A percentile compares a stretch with the other conserved stretches of the same genome.
Evolutionary conservation across 2,797 vertebrate species (phyloP).

Genomic region (Periparus ater): DNA sequence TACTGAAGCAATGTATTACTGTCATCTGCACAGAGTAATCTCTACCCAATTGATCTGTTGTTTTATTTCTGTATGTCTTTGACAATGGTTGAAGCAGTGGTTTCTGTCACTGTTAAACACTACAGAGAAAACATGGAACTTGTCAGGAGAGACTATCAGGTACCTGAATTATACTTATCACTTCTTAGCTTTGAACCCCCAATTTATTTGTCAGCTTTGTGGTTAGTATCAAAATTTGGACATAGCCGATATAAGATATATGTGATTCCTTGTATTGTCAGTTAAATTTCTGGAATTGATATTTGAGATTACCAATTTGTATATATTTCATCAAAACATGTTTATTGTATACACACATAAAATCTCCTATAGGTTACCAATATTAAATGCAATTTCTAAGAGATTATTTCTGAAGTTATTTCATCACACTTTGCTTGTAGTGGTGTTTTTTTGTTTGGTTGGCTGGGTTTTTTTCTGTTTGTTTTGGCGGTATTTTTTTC

Average conservation of each 20-base stretch:
- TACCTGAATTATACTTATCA: background rate
- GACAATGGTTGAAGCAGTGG: background rate
- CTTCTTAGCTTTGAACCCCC: background rate
- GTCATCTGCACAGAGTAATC: slow-evolving; percentile 14
- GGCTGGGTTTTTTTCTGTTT: background rate
- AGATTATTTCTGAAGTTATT: background rate
- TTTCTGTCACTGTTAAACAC: background rate
- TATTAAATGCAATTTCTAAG: background rate
- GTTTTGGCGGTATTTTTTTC: accelerated
- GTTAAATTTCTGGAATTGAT: background rate
- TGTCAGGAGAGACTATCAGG: background rate
- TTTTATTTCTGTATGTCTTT: background rate
- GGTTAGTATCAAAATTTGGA: background rate
- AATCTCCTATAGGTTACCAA: background rate
- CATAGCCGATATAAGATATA: background rate
- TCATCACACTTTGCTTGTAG: background rate
- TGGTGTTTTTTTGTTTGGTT: background rate
- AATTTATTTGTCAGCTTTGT: background rate
- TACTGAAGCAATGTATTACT: background rate
- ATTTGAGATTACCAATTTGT: background rate
- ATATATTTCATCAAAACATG: background rate
- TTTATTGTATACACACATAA: background rate
- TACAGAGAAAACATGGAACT: background rate
- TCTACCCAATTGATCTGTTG: slow-evolving; percentile 5
- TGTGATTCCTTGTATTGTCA: background rate